A percentile compares a stretch with the other conserved stretches of the same genome.
Conservation (phyloP, 2,888 invertebrate species). For the Agrochola lota region DNA sequence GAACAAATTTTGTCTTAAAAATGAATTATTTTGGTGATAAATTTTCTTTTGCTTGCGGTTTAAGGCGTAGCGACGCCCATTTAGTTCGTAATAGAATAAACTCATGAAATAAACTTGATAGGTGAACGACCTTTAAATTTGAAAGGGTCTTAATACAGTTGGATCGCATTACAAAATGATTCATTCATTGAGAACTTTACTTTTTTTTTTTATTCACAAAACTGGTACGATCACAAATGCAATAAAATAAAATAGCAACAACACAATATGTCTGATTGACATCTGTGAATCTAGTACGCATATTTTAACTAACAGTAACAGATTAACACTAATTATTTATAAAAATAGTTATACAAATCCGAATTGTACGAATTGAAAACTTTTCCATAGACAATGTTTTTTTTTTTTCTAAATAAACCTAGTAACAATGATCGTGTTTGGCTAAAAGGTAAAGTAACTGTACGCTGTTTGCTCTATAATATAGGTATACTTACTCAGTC, state of each 20-base stretch:
- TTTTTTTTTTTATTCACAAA: neutral
- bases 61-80: neutral
- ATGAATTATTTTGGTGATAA: neutral
- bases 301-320: neutral
- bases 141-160: neutral
- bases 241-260: too few species aligned
- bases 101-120: neutral
- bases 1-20: conserved; percentile 5
- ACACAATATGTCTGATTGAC: neutral
- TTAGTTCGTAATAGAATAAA: neutral
- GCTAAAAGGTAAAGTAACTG: too few species aligned
- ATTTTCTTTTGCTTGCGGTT: too few species aligned
- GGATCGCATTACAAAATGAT: neutral
- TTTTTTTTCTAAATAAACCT: too few species aligned
- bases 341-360: neutral
- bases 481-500: neutral
- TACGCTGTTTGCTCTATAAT: neutral
- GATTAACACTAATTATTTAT: neutral
- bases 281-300: neutral
- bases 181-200: too few species aligned
- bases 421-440: too few species aligned
- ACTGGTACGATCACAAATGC: neutral
- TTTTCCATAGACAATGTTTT: too few species aligned
- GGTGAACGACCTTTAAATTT: neutral
- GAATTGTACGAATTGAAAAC: too few species aligned